These are phyloP conservation scores for Plebejus anna DNA, from an alignment of 2,888 invertebrate genomes.

Conservation along the genomic window DNA sequence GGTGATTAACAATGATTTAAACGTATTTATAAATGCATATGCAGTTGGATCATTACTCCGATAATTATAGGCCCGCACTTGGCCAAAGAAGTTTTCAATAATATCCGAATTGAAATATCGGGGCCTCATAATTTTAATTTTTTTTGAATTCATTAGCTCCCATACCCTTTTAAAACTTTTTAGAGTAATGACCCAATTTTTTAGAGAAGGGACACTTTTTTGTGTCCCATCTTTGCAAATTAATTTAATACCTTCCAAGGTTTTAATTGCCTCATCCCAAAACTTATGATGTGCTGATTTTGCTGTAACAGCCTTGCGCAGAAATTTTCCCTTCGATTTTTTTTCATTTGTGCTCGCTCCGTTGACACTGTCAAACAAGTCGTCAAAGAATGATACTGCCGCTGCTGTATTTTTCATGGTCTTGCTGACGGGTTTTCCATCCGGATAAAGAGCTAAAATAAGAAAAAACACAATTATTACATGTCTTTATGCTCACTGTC, in stretches of 20 bases:
- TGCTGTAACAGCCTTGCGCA: not conserved
- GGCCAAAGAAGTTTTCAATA: constrained; percentile 6
- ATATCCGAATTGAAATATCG: constrained; percentile 10
- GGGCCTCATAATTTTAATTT: not conserved
- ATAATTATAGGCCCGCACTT: not conserved
- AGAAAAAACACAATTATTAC: not conserved
- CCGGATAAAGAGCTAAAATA: not conserved
- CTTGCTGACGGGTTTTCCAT: not conserved
- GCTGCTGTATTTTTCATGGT: not conserved
- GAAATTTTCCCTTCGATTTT: not conserved
- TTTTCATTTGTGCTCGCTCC: not conserved
- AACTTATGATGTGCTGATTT: not conserved
- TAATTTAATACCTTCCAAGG: not conserved
- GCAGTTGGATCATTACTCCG: not conserved
- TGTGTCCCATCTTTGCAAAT: not conserved
- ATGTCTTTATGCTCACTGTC: no score
- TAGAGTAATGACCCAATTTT: not conserved
- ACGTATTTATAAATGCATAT: not conserved
- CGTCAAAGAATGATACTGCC: not conserved
- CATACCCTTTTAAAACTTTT: constrained; percentile 19
- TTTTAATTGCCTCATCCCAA: not conserved
- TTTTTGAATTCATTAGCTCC: not conserved
- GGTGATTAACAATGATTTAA: constrained; percentile 14
- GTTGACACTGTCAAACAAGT: not conserved
- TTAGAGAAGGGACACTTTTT: constrained; percentile 3